Base-by-base conservation (phyloP, 2,888 invertebrate species). In the Aquatica leii region DNA sequence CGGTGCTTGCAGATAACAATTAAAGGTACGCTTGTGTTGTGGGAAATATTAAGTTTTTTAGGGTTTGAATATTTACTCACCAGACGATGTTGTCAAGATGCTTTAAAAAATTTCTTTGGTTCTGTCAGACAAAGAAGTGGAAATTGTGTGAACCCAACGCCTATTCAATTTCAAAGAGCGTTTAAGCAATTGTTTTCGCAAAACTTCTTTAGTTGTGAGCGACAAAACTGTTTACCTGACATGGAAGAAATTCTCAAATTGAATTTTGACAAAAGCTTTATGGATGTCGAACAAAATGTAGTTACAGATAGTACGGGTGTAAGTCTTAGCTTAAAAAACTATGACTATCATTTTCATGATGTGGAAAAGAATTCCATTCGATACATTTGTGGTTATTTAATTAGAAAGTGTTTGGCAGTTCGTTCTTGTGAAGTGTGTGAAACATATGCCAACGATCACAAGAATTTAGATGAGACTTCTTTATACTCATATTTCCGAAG, bases 81-180 rank as follows among this genome's bases (percentile, higher is more conserved):
- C 31, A 59, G 66, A 62, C 60, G 62, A 52, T 17, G 61, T 24
- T 71, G 69, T 62, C 73, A 65, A 58, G 70, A 68, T 17, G 49
- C 35, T 46, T 35, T 68, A 8, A 67, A 69, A 65, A 69, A 71
- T 51, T 69, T 69, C 59, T 72, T 73, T 63, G 71, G 71, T 1
- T 54, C 57, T 50, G 65, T 72, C 17, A 40, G 67, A 15, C 50
- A 63, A 31, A 62, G 60, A 58, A 37, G 58, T 35, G 69, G 69
- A 8, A 69, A 69, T 56, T 51, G 24, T 15, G 34, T 49, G 8
- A 62, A 69, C 51, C 67, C 69, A 9, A 62, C 65, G 14, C 54
- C 65, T 14, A 48, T 62, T 14, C 66, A 67, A 46, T 69, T 69
- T 52, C 8, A 15, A n/a, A 41, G 55, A n/a, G 43, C 61, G 11